Base-by-base conservation (phyloP, 2,113 vertebrate genomes). In the Heteronetta atricapilla region DNA sequence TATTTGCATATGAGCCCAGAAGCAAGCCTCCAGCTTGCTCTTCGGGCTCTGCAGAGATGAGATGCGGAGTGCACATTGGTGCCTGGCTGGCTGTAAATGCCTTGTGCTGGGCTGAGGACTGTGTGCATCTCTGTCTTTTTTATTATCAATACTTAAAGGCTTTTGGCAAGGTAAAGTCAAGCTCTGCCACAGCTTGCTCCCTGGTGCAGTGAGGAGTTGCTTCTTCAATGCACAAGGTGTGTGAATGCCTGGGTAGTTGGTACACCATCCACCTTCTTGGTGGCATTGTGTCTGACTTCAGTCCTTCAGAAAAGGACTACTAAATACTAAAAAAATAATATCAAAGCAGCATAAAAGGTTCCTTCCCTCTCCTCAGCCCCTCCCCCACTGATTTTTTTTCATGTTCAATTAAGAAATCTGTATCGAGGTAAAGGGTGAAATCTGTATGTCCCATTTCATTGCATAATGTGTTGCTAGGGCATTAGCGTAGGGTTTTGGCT, bases 181-280 rank as follows among this genome's bases (percentile, higher is more conserved):
- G 14, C 31, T 11, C 48, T 46, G 48, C 52, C 44, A 33, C 52
- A 31, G 70, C 68, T 75, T 33, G 19, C 8, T 25, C 28, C 69
- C 15, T 5, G 29, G 44, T 6, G 2, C 26, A 59, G 16, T 6
- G 7, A 26, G 70, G n/a, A 58, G 22, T 34, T 2, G 2, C 46
- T 48, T 36, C 36, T 75, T 78, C 4, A 6, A 40, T 72, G 63
- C 75, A 67, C 52, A 36, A 40, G 52, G 16, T 55, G 53, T 36
- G 44, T 42, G 26, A 67, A 46, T 3, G 2, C 15, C 40, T 29
- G 11, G 38, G 48, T 50, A 78, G 20, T 13, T 0, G 5, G 44
- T 1, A 46, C 17, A 46, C 13, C 4, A 4, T 11, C 69, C 7
- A 2, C n/a, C 20, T 60, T n/a, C 36, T 48, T 0, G 0, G 11